phyloP scores from a whole-genome alignment of 2,888 invertebrate genomes.

The Perizoma flavofasciatum region DNA sequence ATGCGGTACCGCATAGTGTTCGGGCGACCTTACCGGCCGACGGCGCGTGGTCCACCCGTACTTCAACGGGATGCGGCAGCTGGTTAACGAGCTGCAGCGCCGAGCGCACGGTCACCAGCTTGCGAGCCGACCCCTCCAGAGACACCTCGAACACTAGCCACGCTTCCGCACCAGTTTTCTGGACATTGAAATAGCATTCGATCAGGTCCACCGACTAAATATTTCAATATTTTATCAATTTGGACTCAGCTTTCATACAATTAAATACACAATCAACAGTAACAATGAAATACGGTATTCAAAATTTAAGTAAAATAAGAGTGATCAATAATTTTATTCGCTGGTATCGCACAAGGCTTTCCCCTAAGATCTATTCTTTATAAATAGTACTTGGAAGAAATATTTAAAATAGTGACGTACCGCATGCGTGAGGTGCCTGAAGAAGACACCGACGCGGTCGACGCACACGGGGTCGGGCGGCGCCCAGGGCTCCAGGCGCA shows the following conservation, averaged over 20 bases:
- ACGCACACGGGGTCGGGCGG: slow-evolving; percentile 95
- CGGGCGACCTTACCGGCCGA: slow-evolving; percentile 47
- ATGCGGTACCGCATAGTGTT: slow-evolving; percentile 40
- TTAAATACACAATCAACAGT: background rate
- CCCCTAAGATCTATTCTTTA: background rate
- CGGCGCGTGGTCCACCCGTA: slow-evolving; percentile 68
- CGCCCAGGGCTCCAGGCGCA: slow-evolving; percentile 96
- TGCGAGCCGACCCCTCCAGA: slow-evolving; percentile 96
- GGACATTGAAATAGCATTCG: slow-evolving; percentile 14
- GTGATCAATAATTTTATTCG: too few species aligned
- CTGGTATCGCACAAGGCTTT: slow-evolving; percentile 6
- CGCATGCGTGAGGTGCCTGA: slow-evolving; percentile 83
- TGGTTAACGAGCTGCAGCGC: slow-evolving; percentile 92
- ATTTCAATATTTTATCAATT: too few species aligned
- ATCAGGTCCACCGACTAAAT: background rate
- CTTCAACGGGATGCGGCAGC: slow-evolving; percentile 87
- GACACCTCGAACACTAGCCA: slow-evolving; percentile 96
- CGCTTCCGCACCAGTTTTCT: slow-evolving; percentile 82
- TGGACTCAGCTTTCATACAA: background rate
- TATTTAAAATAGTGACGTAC: slow-evolving; percentile 38
- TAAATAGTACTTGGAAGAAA: background rate
- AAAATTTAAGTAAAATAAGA: too few species aligned
- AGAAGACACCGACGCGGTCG: slow-evolving; percentile 97
- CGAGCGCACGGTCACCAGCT: slow-evolving; percentile 96
- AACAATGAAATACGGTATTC: too few species aligned